Base-by-base conservation (phyloP, 1,140 invertebrate species). In the Anagrus nilaparvatae region DNA sequence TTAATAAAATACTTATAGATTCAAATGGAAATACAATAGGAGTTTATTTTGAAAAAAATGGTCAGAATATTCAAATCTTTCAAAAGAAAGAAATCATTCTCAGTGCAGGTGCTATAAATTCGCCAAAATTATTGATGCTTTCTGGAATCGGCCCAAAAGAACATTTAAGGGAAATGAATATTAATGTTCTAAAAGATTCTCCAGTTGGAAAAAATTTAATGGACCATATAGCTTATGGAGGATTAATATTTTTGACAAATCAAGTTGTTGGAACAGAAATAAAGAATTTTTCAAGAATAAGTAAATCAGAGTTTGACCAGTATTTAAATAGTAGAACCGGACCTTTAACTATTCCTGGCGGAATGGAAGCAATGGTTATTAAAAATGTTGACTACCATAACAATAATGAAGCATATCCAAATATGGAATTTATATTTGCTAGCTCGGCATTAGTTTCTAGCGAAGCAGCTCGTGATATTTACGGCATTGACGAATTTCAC, bases 181-280 rank as follows among this genome's bases (percentile, higher is more conserved):
- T 89, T 18, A 65, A 73, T 0, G 61, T 81, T 0, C 59, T 86
- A 7, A 63, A 80, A 53, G 73, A 83, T 45, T 60, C 81, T 9
- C 73, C 69, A 34, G 84, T 86, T 1, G 85, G 85, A 0, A 63
- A 76, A 52, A 78, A 75, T 8, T 53, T 87, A 16, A 79, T 81
- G 52, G 85, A 89, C 48, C 86, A 89, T 49, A 69, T 82, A 34
- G 76, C 74, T 5, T 82, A 79, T 48, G 65, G 76, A 1, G 81
- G 76, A 2, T 51, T 82, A 25, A 70, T 67, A 0, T 80, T 81
- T 43, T 52, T 71, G 25, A 60, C 78, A 3, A 63, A 71, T 35
- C 51, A 56, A 7, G n/a, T n/a, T n/a, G n/a, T n/a, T n/a, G n/a
- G n/a, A n/a, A n/a, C n/a, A n/a, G n/a, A n/a, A n/a, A n/a, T n/a